A percentile compares a stretch with the other conserved stretches of the same genome.
Evolutionary conservation across 2,113 vertebrate genomes (phyloP).

Genomic region (Stegastes partitus): DNA sequence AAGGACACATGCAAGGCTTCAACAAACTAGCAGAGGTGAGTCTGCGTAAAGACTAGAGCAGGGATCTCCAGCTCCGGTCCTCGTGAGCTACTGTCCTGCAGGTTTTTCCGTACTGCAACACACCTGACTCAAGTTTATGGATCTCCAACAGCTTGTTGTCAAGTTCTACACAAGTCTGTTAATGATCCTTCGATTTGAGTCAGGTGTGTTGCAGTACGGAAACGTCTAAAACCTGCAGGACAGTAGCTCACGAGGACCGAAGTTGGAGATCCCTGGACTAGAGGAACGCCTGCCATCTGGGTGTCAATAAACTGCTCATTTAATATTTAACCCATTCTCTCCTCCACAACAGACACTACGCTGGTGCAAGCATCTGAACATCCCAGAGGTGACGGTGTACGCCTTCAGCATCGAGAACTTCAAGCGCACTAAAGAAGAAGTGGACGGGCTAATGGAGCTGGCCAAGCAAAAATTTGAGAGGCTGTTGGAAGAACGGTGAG

Average conservation of each 20-base stretch:
- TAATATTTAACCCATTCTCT: not conserved
- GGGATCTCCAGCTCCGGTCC: no score
- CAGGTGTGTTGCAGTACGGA: no score
- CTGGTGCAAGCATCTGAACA: slow-evolving; percentile 96
- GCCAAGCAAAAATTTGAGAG: slow-evolving; percentile 94
- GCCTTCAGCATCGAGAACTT: slow-evolving; percentile 99
- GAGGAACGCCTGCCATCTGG: not conserved
- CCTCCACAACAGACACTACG: slow-evolving; percentile 87
- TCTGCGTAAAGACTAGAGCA: not conserved
- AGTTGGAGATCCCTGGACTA: no score
- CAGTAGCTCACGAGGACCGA: no score
- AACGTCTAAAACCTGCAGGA: no score
- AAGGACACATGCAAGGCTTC: slow-evolving; percentile 96
- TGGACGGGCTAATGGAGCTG: slow-evolving; percentile 96
- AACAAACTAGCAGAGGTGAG: slow-evolving; percentile 96
- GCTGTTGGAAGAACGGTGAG: slow-evolving; percentile 95
- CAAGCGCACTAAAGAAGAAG: slow-evolving; percentile 95
- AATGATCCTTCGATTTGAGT: no score
- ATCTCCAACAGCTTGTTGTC: no score
- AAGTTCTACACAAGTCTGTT: no score
- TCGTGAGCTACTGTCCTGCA: no score
- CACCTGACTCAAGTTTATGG: no score
- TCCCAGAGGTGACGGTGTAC: slow-evolving; percentile 96
- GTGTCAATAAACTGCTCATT: not conserved
- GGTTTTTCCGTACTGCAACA: no score